Base-by-base conservation (phyloP, 2,888 invertebrate species). In the Papilio protenor region DNA sequence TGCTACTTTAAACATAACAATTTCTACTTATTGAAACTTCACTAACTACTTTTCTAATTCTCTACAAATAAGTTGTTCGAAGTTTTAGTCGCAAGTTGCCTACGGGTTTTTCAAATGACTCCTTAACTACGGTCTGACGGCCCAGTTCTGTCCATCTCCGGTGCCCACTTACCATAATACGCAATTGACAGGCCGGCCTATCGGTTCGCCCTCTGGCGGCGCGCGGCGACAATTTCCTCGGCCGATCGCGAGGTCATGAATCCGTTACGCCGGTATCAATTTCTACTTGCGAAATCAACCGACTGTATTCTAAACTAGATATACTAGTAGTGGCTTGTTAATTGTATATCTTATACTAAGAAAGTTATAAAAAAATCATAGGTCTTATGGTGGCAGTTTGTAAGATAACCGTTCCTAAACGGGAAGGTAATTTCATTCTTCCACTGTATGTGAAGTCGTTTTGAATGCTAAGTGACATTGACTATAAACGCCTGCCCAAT, bases 191-290 rank as follows among this genome's bases (percentile, higher is more conserved):
- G 59, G 76, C 47, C 27, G 61, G 49, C 61, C 76, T 61, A 76
- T 61, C 71, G 40, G 33, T 40, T 49, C 57, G 33, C 76, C 71
- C 69, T 61, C 71, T 59, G 77, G 73, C 77, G 77, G 23, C 57
- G 66, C 23, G 55, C 66, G 40, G 55, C 55, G 73, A 64, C 66
- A 77, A 74, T 74, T 73, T 77, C 57, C 59, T 61, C 47, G 23
- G 21, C 70, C 59, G 59, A n/a, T 74, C 59, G 45, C 69, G 77
- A 73, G 73, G 77, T 77, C 73, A 61, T 33, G 73, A 59, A 47
- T 69, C 76, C 71, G 73, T 69, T 69, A 40, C 73, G 40, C 5
- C 77, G 64, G 77, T 77, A 77, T 77, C 77, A 59, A 70, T 74
- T 70, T 77, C 73, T 61, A 77, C 23, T 77, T 59, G 77, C 73